A percentile compares a stretch with the other conserved stretches of the same genome.
Evolutionary conservation across 2,888 invertebrate genomes (phyloP).

Genomic region (Caenorhabditis sp.): DNA sequence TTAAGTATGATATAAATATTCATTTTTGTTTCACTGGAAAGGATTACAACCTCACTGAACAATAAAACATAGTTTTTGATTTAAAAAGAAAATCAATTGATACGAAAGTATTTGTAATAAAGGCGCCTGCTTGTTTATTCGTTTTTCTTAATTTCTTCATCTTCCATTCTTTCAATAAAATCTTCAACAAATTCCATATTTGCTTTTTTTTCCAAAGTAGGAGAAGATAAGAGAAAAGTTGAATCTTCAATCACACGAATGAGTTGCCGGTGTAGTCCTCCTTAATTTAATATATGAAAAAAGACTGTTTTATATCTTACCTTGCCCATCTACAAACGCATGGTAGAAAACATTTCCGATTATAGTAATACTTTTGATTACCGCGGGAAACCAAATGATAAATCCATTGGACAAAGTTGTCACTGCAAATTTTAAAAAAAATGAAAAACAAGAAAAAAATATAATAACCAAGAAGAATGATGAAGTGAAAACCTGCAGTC

Average conservation of each 20-base stretch:
- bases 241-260: constrained; percentile 58
- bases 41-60: too few relatives aligned
- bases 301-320: constrained; percentile 15
- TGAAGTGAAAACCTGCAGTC: constrained; percentile 54
- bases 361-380: constrained; percentile 18
- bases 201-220: constrained; percentile 45
- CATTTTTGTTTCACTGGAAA: too few relatives aligned
- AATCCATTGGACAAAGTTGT: constrained; percentile 25
- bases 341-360: constrained; percentile 67
- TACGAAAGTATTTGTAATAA: too few relatives aligned
- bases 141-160: constrained; percentile 23
- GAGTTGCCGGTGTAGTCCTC: constrained; percentile 59
- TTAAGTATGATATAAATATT: too few relatives aligned
- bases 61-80: too few relatives aligned
- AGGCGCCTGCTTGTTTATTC: too few relatives aligned
- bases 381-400: constrained; percentile 18
- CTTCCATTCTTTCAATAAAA: constrained; percentile 1
- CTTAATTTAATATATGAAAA: constrained; percentile 37
- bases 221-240: constrained; percentile 35
- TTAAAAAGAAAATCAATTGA: constrained; percentile 25
- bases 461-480: constrained; percentile 52
- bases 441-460: neutral
- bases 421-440: constrained; percentile 49
- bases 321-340: constrained; percentile 66
- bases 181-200: constrained; percentile 33